phyloP scores from a whole-genome alignment of 2,113 vertebrate genomes.

The Hemiprocne comata region DNA sequence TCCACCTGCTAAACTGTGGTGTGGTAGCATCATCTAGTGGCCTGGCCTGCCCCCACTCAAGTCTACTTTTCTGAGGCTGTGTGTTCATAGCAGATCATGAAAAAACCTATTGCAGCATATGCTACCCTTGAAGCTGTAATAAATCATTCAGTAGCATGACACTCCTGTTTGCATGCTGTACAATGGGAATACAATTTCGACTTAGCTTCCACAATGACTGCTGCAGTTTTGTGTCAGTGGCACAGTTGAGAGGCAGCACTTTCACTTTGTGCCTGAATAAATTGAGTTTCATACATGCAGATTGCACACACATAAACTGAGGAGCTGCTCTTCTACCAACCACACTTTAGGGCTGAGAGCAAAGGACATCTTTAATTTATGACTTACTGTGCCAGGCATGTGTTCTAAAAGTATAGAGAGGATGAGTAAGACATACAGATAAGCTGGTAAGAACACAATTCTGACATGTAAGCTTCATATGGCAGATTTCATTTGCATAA shows the following conservation, averaged over 20 bases:
- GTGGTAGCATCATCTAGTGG: background rate
- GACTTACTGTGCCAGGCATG: too few species aligned
- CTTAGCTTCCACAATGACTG: background rate
- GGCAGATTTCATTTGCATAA: background rate
- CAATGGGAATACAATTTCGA: background rate
- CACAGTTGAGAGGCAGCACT: fast-evolving
- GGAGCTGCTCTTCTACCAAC: fast-evolving
- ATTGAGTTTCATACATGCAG: fast-evolving
- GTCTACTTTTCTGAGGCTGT: fast-evolving
- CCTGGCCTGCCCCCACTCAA: fast-evolving
- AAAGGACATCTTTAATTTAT: background rate
- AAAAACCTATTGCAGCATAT: fast-evolving
- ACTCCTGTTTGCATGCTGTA: background rate
- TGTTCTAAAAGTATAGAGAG: background rate
- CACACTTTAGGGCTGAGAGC: fast-evolving
- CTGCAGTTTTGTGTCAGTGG: too few species aligned
- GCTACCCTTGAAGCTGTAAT: background rate
- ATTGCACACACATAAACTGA: fast-evolving
- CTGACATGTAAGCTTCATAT: background rate
- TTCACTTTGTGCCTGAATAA: fast-evolving
- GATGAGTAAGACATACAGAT: background rate
- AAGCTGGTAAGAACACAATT: background rate
- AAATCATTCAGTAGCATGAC: background rate
- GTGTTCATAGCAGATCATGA: fast-evolving
- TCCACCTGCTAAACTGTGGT: fast-evolving